A percentile compares a stretch with the other conserved stretches of the same genome.
Conservation (phyloP, 2,797 vertebrate species). For the Gambusia yucatana region DNA sequence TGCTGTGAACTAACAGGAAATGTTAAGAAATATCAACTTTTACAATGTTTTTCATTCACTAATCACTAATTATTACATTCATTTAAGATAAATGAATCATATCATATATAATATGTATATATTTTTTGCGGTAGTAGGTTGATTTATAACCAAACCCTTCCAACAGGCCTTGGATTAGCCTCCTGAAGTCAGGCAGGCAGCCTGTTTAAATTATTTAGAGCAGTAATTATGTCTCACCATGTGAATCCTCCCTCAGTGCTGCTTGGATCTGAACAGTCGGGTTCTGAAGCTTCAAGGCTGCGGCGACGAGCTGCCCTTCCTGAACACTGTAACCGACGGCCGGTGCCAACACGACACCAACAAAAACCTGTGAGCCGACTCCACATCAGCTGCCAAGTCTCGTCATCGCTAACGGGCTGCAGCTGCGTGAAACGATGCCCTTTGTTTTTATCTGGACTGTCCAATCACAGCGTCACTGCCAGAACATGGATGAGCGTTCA, state of each 20-base stretch:
- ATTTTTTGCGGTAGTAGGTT: background rate
- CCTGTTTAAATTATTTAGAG: slow-evolving; percentile 20
- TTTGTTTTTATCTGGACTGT: slow-evolving; percentile 59
- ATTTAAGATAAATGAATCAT: no score
- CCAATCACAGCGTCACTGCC: slow-evolving; percentile 60
- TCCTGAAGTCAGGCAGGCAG: background rate
- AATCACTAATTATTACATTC: no score
- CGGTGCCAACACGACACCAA: slow-evolving; percentile 80
- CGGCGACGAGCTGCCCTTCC: slow-evolving; percentile 87
- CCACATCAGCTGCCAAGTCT: background rate
- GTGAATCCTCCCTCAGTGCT: slow-evolving; percentile 80
- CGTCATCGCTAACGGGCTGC: background rate
- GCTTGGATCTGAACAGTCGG: slow-evolving; percentile 87
- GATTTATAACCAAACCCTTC: background rate
- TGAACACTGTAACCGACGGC: slow-evolving; percentile 71
- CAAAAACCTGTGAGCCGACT: slow-evolving; percentile 79
- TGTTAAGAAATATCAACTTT: no score
- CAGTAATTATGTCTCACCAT: slow-evolving; percentile 4
- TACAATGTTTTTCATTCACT: no score
- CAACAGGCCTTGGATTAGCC: background rate
- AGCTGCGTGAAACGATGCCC: slow-evolving; percentile 19
- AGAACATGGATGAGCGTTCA: slow-evolving; percentile 54
- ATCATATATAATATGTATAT: no score
- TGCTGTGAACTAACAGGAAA: no score
- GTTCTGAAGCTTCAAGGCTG: slow-evolving; percentile 84